Conservation (phyloP, 2,888 invertebrate species). For the Frankliniella fusca region DNA sequence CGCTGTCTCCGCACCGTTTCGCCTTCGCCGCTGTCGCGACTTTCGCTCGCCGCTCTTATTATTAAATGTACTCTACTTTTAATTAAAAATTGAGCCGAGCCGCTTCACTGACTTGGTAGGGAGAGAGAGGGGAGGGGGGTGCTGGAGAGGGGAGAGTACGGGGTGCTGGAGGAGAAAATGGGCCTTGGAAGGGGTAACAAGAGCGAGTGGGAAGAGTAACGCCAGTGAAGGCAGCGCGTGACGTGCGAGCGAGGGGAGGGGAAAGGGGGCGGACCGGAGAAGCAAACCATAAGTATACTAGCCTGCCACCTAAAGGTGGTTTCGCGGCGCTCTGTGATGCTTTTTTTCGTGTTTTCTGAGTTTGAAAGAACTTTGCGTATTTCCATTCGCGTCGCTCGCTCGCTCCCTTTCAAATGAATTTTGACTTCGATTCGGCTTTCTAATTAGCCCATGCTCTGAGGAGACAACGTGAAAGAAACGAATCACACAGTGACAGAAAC, state of each 20-base stretch:
- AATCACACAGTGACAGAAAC: no score
- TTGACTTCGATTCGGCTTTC: no score
- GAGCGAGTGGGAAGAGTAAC: background rate
- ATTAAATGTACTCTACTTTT: conserved; percentile 12
- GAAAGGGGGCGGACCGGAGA: background rate
- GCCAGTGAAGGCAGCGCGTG: background rate
- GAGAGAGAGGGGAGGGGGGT: background rate
- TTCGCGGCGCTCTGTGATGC: no score
- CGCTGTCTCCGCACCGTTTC: background rate
- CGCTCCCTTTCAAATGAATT: no score
- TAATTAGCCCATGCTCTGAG: no score
- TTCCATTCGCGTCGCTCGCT: no score
- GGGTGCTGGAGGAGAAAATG: background rate
- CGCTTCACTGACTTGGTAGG: background rate
- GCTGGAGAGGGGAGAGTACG: background rate
- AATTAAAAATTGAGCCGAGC: conserved; percentile 16
- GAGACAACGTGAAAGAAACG: no score
- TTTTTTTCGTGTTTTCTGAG: no score
- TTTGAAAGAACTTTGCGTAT: no score
- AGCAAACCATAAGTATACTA: no score
- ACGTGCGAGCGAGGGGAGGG: background rate
- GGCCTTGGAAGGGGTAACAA: background rate
- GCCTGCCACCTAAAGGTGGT: no score
- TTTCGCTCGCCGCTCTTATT: background rate
- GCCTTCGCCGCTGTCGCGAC: background rate